phyloP scores from a whole-genome alignment of 2,888 invertebrate genomes.

The Eurytoma adleriae region DNA sequence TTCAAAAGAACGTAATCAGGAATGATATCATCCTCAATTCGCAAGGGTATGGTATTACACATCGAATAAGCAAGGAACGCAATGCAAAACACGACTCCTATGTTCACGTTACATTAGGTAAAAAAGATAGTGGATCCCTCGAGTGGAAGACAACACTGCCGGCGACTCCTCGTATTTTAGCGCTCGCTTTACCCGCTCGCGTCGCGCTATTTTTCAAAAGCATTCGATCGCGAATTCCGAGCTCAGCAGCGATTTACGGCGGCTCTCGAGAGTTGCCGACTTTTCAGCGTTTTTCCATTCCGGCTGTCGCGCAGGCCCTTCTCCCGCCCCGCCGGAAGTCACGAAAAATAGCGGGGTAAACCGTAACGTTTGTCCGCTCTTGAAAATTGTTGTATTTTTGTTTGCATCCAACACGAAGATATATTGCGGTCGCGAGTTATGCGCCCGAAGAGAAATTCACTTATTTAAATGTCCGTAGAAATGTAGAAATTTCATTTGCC shows the following conservation, averaged over 20 bases:
- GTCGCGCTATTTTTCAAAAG: constrained; percentile 2
- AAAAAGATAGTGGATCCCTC: neutral
- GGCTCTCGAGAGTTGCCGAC: constrained; percentile 12
- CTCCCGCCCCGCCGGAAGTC: neutral
- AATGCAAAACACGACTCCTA: neutral
- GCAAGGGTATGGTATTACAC: no score
- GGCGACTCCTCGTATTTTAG: neutral
- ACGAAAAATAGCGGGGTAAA: constrained; percentile 13
- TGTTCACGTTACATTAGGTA: neutral
- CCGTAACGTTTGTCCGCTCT: constrained; percentile 2
- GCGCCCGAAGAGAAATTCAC: constrained; percentile 1
- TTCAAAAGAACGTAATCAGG: no score
- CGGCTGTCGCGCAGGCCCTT: neutral
- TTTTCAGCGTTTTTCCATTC: constrained; percentile 35
- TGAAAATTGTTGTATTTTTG: neutral
- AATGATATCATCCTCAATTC: no score
- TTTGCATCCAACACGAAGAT: neutral
- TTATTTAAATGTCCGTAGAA: no score
- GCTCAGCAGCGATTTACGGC: constrained; percentile 35
- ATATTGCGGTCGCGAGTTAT: neutral
- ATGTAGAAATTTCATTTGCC: no score
- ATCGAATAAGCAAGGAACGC: no score
- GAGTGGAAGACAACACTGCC: neutral
- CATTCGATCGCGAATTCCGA: constrained; percentile 20
- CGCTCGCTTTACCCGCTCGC: neutral